Conservation (phyloP, 2,888 invertebrate genomes). For the Tricholauxania praeusta region DNA sequence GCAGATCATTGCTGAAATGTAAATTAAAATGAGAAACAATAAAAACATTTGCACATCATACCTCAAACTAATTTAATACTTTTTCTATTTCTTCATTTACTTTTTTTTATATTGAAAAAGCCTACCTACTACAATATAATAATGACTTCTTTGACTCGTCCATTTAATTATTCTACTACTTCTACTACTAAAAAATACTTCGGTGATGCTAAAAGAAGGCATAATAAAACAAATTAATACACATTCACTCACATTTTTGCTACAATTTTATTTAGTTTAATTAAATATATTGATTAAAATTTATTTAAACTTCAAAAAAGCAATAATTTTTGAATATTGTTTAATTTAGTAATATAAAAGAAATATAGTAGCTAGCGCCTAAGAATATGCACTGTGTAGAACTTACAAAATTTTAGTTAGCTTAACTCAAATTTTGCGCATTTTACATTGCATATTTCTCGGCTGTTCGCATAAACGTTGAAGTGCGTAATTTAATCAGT, state of each 20-base stretch:
- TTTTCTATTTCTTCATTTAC: conserved; percentile 41
- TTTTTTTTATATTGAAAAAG: conserved; percentile 46
- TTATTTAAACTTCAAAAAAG: neutral
- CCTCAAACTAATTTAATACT: conserved; percentile 20
- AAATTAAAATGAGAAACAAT: neutral
- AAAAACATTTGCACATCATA: conserved; percentile 1
- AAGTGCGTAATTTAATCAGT: too few relatives aligned
- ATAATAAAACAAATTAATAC: conserved; percentile 46
- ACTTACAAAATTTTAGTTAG: too few relatives aligned
- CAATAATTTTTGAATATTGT: conserved; percentile 13
- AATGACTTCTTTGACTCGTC: conserved; percentile 69
- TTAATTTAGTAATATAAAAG: too few relatives aligned
- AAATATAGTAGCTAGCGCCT: neutral
- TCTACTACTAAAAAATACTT: conserved; percentile 63
- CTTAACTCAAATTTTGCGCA: too few relatives aligned
- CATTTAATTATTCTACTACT: conserved; percentile 59
- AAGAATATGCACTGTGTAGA: too few relatives aligned
- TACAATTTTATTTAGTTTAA: conserved; percentile 15
- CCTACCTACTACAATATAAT: conserved; percentile 47
- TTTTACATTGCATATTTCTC: too few relatives aligned
- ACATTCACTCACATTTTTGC: conserved; percentile 33
- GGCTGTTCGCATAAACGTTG: too few relatives aligned
- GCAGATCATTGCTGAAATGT: neutral
- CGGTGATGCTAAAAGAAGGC: conserved; percentile 63
- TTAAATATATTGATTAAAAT: neutral